Evolutionary conservation across 2,888 invertebrate species (phyloP).

Genomic region (Pyrrhosoma nymphula): DNA sequence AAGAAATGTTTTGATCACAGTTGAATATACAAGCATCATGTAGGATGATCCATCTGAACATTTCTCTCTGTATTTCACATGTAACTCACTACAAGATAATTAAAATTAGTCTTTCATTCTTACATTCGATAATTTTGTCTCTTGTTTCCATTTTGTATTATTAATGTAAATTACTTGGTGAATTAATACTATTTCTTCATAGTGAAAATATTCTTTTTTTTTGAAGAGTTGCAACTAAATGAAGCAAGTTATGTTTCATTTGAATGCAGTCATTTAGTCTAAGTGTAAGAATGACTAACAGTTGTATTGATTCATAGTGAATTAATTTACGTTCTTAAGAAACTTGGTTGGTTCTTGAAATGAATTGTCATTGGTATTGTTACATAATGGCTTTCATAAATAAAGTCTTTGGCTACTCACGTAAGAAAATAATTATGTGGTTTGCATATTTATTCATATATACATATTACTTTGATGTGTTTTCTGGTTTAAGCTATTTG

Average conservation of each 20-base stretch:
- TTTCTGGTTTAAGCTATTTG: neutral
- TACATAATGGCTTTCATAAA: slow-evolving; percentile 12
- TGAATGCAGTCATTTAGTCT: slow-evolving; percentile 16
- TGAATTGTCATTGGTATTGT: slow-evolving; percentile 46
- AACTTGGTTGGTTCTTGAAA: slow-evolving; percentile 7
- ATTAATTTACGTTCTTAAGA: neutral
- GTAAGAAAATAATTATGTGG: neutral
- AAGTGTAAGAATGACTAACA: slow-evolving; percentile 28
- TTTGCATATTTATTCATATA: neutral
- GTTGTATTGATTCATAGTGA: slow-evolving; percentile 28
- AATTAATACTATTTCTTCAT: neutral
- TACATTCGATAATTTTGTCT: neutral
- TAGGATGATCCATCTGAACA: neutral
- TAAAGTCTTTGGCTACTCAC: neutral
- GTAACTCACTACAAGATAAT: neutral
- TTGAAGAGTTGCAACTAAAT: neutral
- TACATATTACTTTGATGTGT: neutral
- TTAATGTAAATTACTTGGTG: neutral
- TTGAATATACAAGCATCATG: neutral
- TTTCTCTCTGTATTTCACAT: neutral
- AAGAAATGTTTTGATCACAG: neutral
- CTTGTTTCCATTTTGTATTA: neutral
- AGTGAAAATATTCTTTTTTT: neutral
- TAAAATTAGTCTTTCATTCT: neutral
- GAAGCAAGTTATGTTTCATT: neutral